phyloP scores from a whole-genome alignment of 2,797 vertebrate genomes.

The Sylvilagus floridanus region DNA sequence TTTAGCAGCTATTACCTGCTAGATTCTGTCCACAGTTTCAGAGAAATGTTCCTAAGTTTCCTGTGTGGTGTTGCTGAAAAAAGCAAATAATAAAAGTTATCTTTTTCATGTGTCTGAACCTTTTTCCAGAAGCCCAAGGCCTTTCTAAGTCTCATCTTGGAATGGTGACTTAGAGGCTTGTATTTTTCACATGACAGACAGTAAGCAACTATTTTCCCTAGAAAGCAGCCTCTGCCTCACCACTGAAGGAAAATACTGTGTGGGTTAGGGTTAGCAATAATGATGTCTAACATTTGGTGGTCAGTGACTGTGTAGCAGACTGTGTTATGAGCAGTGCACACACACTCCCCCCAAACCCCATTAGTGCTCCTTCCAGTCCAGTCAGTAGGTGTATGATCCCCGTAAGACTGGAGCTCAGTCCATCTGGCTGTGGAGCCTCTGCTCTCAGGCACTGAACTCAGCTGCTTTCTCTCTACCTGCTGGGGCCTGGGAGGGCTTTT shows the following conservation, averaged over 20 bases:
- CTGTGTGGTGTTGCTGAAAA: slow-evolving; percentile 32
- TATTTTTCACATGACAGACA: background rate
- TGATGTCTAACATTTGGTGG: background rate
- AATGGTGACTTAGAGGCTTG: background rate
- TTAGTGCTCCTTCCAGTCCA: background rate
- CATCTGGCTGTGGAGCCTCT: background rate
- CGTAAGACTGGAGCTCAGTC: background rate
- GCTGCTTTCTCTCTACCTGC: background rate
- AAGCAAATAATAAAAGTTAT: background rate
- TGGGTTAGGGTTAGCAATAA: background rate
- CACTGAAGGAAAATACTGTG: background rate
- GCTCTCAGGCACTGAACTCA: background rate
- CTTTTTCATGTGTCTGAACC: background rate
- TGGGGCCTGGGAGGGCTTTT: background rate
- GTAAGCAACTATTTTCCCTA: background rate
- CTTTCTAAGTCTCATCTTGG: slow-evolving; percentile 43
- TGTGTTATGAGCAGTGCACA: background rate
- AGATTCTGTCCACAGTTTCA: slow-evolving; percentile 7
- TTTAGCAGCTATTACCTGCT: slow-evolving; percentile 13
- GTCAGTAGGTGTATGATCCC: background rate
- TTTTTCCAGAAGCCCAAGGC: slow-evolving; percentile 19
- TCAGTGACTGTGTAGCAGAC: background rate
- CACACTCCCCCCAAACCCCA: too few relatives aligned
- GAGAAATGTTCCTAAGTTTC: background rate
- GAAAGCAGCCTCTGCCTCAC: background rate